These are phyloP conservation scores for Capromys pilorides DNA, from an alignment of 2,797 vertebrate genomes.

Conservation along the genomic window DNA sequence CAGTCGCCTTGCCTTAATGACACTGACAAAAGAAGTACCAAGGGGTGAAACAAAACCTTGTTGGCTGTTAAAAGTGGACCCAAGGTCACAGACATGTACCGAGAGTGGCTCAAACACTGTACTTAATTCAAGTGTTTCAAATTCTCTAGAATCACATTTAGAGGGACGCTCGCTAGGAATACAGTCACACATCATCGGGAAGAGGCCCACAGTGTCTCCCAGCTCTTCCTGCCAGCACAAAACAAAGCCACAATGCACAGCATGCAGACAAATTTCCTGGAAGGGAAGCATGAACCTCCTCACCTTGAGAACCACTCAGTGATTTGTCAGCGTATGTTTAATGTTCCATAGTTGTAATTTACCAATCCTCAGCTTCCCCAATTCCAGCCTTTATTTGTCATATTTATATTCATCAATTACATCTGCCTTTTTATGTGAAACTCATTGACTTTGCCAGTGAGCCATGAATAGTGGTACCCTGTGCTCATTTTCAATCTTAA, in stretches of 20 bases:
- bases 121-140: neutral
- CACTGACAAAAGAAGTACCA: neutral
- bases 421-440: conserved; percentile 15
- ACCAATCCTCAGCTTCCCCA: neutral
- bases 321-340: neutral
- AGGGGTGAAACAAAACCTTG: neutral
- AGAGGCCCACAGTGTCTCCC: neutral
- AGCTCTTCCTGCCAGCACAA: neutral
- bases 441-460: conserved; percentile 20
- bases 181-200: neutral
- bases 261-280: neutral
- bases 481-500: neutral
- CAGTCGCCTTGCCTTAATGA: neutral
- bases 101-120: neutral
- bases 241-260: neutral
- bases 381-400: neutral
- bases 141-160: neutral
- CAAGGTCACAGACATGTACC: neutral
- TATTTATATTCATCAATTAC: conserved; percentile 14
- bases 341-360: neutral
- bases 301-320: neutral
- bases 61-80: neutral
- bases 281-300: neutral
- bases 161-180: neutral
- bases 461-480: neutral